Base-by-base conservation (phyloP, 2,113 vertebrate genomes). In the Apus apus region DNA sequence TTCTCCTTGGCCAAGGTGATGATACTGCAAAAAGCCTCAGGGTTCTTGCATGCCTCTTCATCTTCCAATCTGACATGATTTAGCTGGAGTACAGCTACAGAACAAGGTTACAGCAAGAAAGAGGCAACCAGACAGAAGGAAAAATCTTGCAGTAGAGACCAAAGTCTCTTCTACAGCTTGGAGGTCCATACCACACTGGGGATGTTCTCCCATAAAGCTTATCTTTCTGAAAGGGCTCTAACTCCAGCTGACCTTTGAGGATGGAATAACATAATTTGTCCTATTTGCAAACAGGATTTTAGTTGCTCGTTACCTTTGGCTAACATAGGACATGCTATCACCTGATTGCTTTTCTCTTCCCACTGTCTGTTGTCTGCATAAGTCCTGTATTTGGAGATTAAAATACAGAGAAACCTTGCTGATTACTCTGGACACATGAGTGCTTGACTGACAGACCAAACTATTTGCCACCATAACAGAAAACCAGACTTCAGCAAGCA, bases 1-100 rank as follows among this genome's bases (percentile, higher is more conserved):
- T 77, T 45, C 45, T 97, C 81, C 74, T 90, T 93, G 58, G 54
- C 53, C 74, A 75, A 89, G 75, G 57, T 75, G 77, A 85, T 78
- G 78, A 68, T 89, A 67, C 2, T 85, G 77, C 87, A 95, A 85
- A 94, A 83, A 61, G 40, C 34, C 45, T 65, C 71, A 67, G 83
- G 32, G 34, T 61, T 92, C 71, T 65, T 38, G 18, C 62, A 53
- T 4, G 1, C 71, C 77, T 75, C 51, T 80, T 92, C 72, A 62
- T 83, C 79, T 70, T 83, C 56, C 62, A 72, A 27, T 70, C 60
- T 58, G 77, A 50, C 0, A 0, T 73, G 67, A 18, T 40, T 15
- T 27, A 5, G 38, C 40, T 66, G 19, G 6, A 76, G 27, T 46
- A 50, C 40, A 88, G 30, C 67, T 50, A 38, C n/a, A 82, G 22